Base-by-base conservation (phyloP, 1,140 invertebrate species). In the Apis mellifera region DNA sequence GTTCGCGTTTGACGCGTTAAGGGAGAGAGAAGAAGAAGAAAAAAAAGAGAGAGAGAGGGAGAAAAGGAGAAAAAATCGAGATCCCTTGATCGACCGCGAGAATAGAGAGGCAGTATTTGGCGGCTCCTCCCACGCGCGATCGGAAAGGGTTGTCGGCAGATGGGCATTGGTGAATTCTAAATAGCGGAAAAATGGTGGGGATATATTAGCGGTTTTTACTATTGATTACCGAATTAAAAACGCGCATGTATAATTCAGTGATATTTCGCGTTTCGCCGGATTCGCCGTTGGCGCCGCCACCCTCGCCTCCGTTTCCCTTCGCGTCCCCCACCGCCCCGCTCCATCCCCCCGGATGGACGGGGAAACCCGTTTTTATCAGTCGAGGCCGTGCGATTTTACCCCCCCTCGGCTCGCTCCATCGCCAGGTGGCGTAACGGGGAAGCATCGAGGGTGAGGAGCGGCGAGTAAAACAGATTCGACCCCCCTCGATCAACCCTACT, bases 161-260 rank as follows among this genome's bases (percentile, higher is more conserved):
- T 82, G 71, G 86, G 89, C 83, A 88, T 84, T 84, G 89, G 81
- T 59, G 84, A 78, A 83, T 77, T 75, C 64, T 68, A 82, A 83
- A 82, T 78, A 78, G 83, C 74, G 81, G 83, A 85, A 85, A 82
- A 85, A 79, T 77, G 81, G 81, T 82, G 88, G 90, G 88, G 84
- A 82, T 83, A 86, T 83, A 86, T 86, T 87, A 90, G 85, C 83
- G 89, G 88, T 92, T 92, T 92, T 92, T 92, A 92, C 91, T 92
- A 92, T 92, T 92, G 91, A 92, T 92, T 92, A 92, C 91, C 86
- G 91, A 92, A 92, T 92, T 92, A 92, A 92, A 92, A 92, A 92
- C 91, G 90, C 91, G 91, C 91, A 92, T 92, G 91, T 88, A 92
- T 92, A 92, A 92, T 92, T 92, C 90, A 90, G 85, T 88, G 89